phyloP scores from a whole-genome alignment of 1,140 invertebrate species.

The Halictus rubicundus region DNA sequence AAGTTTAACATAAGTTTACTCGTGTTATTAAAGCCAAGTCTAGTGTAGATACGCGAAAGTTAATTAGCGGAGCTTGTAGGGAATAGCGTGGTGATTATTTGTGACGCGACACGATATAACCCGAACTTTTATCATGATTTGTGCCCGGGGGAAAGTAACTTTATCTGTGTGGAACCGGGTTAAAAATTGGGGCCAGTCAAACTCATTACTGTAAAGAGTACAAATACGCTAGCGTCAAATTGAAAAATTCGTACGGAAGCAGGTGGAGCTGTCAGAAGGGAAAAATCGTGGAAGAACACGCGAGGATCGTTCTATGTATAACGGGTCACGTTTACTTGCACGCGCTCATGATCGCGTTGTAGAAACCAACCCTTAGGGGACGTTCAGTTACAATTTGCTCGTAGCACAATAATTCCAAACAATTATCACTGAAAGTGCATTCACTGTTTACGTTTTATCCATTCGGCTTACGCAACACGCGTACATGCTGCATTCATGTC shows the following conservation, averaged over 20 bases:
- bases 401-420: background rate
- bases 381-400: background rate
- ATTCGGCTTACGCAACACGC: too few species aligned
- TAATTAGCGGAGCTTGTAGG: too few species aligned
- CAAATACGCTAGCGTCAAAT: conserved; percentile 16
- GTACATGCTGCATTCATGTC: too few species aligned
- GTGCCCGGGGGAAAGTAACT: background rate
- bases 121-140: background rate
- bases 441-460: too few species aligned
- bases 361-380: background rate
- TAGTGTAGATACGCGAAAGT: too few species aligned
- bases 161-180: background rate
- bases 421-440: background rate
- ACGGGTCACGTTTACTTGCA: background rate
- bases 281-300: conserved; percentile 42
- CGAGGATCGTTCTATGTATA: conserved; percentile 5
- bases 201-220: background rate
- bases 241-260: conserved; percentile 43
- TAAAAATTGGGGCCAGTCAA: background rate
- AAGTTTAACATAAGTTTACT: too few species aligned
- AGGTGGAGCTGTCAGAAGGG: conserved; percentile 18
- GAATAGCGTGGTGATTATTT: too few species aligned
- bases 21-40: too few species aligned
- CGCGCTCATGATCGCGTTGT: background rate
- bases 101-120: too few species aligned